A percentile compares a stretch with the other conserved stretches of the same genome.
Conservation (phyloP, 2,797 vertebrate genomes). For the Odontamblyopus rebecca region DNA sequence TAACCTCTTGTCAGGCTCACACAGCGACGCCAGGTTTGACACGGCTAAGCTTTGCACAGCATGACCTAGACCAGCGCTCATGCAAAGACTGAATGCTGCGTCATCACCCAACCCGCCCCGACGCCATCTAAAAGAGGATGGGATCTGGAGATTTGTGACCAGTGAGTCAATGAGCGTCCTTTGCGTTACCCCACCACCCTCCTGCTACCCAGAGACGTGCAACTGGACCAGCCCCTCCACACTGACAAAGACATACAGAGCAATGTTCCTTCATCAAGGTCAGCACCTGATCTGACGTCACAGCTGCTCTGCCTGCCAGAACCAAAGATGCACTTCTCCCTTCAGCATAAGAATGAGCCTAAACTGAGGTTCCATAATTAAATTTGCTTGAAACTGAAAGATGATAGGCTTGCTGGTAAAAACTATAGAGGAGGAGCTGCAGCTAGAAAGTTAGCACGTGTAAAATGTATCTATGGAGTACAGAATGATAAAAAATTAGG, state of each 20-base stretch:
- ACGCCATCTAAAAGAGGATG: slow-evolving; percentile 32
- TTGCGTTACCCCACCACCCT: slow-evolving; percentile 2
- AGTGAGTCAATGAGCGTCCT: slow-evolving; percentile 18
- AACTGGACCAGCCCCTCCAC: slow-evolving; percentile 16
- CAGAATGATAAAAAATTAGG: no score
- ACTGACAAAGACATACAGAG: slow-evolving; percentile 55
- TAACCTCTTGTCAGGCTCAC: slow-evolving; percentile 14
- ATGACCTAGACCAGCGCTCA: slow-evolving; percentile 7
- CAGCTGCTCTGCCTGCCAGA: slow-evolving; percentile 34
- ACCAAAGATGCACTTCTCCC: slow-evolving; percentile 40
- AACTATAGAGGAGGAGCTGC: slow-evolving; percentile 19
- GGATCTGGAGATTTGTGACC: slow-evolving; percentile 26
- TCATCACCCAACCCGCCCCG: slow-evolving; percentile 41
- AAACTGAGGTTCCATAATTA: slow-evolving; percentile 57
- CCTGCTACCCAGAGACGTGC: background rate
- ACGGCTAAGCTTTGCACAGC: slow-evolving; percentile 13
- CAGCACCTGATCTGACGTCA: slow-evolving; percentile 69
- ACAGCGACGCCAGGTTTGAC: slow-evolving; percentile 11
- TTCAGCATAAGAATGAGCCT: slow-evolving; percentile 48
- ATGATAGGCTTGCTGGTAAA: slow-evolving; percentile 31
- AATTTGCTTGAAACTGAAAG: slow-evolving; percentile 41
- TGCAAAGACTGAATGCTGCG: slow-evolving; percentile 23
- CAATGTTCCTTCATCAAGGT: slow-evolving; percentile 62
- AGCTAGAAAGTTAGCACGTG: slow-evolving; percentile 11
- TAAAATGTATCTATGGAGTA: background rate